Evolutionary conservation across 1,140 invertebrate species (phyloP), one percentile per base, ranked within the genome.

Genomic region (Brachionus rubens): DNA sequence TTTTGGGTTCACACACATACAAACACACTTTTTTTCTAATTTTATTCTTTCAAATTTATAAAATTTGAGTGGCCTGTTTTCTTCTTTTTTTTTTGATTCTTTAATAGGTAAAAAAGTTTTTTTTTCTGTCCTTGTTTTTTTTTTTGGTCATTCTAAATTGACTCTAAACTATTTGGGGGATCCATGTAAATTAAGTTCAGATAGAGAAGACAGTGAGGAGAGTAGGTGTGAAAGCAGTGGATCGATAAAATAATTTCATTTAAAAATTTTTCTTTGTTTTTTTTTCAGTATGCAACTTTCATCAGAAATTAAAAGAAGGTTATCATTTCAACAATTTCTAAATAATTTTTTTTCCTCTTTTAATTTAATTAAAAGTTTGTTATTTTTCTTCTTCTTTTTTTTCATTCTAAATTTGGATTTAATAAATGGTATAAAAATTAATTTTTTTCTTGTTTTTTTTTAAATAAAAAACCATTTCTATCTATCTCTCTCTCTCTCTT

Each of bases 101-200:
- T 9, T 30, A 59, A 59, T 36, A 33, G 28, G 7, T 10, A 59
- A 59, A 59, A 33, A 33, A 36, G 33, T 7, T 7, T 14, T 46
- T 46, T 65, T 65, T 65, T 41, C 36, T 65, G 59, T 65, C 59
- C 59, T 65, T 65, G 59, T 65, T 65, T 65, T 65, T 65, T 30
- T 28, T 30, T 56, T 56, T 56, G 54, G 54, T 59, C 54, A 59
- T 41, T 65, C 59, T 16, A 65, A 65, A 41, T 65, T 65, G 59
- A 65, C 59, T 24, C 40, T 65, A 65, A 65, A 65, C n/a, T n/a
- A n/a, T n/a, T 24, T 41, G 24, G 16, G 10, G 36, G 33, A 65
- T 65, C 40, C 40, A 41, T 65, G 59, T 65, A 65, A 41, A 65
- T 65, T 65, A 65, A 65, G 59, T 65, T 65, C 40, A 65, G 40